A percentile compares a stretch with the other conserved stretches of the same genome.
Evolutionary conservation across 2,113 vertebrate species (phyloP).

Genomic region (Pollimyrus isidori): DNA sequence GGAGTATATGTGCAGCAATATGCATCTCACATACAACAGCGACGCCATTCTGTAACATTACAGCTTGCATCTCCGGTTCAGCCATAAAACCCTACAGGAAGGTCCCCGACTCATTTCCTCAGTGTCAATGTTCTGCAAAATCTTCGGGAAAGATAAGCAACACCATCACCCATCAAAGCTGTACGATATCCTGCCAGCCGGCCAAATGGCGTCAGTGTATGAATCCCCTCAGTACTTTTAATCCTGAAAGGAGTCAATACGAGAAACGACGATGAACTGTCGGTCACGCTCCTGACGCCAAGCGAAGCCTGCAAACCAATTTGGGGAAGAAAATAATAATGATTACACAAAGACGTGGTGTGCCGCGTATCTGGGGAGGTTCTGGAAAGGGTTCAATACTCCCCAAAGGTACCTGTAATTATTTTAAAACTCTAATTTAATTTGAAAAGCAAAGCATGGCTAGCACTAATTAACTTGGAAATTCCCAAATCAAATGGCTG

Average conservation of each 20-base stretch:
- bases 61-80: not conserved
- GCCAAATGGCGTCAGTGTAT: not conserved
- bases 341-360: not conserved
- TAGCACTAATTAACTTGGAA: slow-evolving; percentile 6
- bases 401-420: slow-evolving; percentile 7
- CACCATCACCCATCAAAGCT: not conserved
- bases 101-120: not conserved
- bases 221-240: not conserved
- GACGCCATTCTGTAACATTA: not conserved
- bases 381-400: not conserved
- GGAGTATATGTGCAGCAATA: not conserved
- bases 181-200: not conserved
- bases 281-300: not conserved
- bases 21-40: not conserved
- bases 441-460: not conserved
- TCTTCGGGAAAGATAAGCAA: not conserved
- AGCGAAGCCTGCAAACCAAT: not conserved
- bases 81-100: not conserved
- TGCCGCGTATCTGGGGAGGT: not conserved
- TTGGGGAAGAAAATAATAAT: not conserved
- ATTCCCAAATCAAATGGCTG: not conserved
- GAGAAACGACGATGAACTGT: not conserved
- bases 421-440: slow-evolving; percentile 9
- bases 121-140: not conserved
- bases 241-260: not conserved